phyloP scores from a whole-genome alignment of 30 jellyfish, hydroid and myxozoan species.

The Phacellophora camtschatica region DNA sequence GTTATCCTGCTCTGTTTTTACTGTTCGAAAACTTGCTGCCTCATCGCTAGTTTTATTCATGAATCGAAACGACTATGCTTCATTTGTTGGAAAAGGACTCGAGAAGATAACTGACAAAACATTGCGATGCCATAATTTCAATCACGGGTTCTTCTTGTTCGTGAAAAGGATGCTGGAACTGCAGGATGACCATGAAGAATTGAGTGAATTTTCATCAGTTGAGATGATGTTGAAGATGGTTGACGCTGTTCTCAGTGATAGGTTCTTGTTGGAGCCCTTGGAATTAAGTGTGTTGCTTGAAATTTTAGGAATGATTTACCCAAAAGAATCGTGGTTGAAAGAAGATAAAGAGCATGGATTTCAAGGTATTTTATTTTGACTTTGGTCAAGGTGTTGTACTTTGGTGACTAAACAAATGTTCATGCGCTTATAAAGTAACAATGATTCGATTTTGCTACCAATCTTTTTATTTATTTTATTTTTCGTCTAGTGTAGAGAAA shows the following conservation, averaged over 20 bases:
- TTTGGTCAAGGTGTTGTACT: no score
- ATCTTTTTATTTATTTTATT: no score
- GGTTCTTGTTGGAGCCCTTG: neutral
- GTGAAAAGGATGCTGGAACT: slow-evolving; percentile 2
- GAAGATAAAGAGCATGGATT: no score
- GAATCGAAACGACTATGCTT: neutral
- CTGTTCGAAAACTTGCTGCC: slow-evolving; percentile 31
- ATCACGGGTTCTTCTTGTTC: slow-evolving; percentile 23
- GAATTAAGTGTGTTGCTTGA: neutral
- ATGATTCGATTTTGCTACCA: no score
- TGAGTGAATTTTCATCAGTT: neutral
- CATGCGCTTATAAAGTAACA: no score
- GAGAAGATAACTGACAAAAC: neutral
- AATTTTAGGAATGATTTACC: neutral
- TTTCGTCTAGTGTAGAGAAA: no score
- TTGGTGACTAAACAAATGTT: no score
- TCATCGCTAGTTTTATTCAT: slow-evolving; percentile 16
- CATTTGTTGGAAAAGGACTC: neutral
- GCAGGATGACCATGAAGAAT: neutral
- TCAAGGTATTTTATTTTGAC: no score
- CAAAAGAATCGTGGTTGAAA: no score
- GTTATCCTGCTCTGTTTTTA: slow-evolving; percentile 16
- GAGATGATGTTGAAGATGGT: neutral
- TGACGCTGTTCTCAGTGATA: neutral
- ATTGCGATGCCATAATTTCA: neutral